A percentile compares a stretch with the other conserved stretches of the same genome.
phyloP scores from a whole-genome alignment of 2,797 vertebrate species.

The Sylvilagus floridanus region DNA sequence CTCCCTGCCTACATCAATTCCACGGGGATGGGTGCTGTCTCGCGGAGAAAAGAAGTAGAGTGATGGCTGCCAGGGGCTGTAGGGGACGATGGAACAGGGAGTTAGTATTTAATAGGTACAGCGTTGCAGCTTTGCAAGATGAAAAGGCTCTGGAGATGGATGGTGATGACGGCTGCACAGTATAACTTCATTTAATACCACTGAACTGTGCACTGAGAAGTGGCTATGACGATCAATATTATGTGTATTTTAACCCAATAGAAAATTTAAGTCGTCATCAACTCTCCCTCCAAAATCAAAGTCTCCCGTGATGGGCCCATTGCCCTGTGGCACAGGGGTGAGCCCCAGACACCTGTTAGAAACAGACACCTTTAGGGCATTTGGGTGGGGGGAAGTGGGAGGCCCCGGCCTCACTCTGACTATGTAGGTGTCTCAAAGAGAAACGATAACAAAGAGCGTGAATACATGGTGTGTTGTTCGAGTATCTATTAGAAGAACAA shows the following conservation, averaged over 20 bases:
- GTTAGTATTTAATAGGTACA: neutral
- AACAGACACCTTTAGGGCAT: neutral
- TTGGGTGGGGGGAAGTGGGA: neutral
- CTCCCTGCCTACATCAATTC: too few species aligned
- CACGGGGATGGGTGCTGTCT: too few species aligned
- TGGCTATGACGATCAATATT: neutral
- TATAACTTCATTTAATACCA: neutral
- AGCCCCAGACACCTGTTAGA: neutral
- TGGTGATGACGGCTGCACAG: too few species aligned
- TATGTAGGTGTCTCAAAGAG: constrained; percentile 37
- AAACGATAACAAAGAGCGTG: neutral
- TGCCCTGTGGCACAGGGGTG: neutral
- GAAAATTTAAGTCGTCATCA: neutral
- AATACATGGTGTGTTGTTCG: constrained; percentile 19
- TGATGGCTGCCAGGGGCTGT: neutral
- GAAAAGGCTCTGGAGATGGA: neutral
- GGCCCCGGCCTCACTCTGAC: neutral
- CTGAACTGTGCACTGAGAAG: neutral
- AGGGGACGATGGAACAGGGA: neutral
- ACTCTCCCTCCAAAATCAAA: neutral
- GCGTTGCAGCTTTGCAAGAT: neutral
- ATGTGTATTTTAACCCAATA: neutral
- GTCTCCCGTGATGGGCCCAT: neutral
- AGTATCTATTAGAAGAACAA: constrained; percentile 66
- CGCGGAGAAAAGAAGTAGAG: neutral